phyloP scores from a whole-genome alignment of 2,797 vertebrate genomes.

The Heliangelus exortis region DNA sequence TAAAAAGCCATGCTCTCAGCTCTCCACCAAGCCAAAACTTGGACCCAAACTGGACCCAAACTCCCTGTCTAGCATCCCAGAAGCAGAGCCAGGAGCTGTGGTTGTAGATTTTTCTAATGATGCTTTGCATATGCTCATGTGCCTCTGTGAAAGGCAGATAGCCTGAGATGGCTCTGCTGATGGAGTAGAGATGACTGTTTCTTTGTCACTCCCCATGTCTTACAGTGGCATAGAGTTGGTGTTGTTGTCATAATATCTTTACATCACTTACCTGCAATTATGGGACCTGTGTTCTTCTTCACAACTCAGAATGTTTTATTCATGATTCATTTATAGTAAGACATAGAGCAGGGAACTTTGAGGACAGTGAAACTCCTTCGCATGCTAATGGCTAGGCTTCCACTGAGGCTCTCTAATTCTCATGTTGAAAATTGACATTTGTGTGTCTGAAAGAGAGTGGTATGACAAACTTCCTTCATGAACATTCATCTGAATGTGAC shows the following conservation, averaged over 20 bases:
- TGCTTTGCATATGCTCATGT: accelerated
- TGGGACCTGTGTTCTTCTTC: not conserved
- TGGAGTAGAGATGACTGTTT: not conserved
- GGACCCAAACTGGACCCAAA: not conserved
- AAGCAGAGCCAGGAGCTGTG: not conserved
- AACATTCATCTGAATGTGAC: not conserved
- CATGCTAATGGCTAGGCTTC: not conserved
- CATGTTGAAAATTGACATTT: not conserved
- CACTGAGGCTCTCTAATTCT: not conserved
- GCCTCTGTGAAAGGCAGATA: not conserved
- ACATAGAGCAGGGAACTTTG: not conserved
- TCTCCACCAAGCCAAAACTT: not conserved
- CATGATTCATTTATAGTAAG: not conserved
- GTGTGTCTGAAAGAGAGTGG: not conserved
- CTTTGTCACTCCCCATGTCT: not conserved
- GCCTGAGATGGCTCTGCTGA: not conserved
- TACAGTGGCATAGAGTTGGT: not conserved
- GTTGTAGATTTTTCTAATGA: not conserved
- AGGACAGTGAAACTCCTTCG: not conserved
- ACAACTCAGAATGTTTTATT: conserved; percentile 25
- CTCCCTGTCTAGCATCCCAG: not conserved
- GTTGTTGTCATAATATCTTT: not conserved
- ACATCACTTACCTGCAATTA: not conserved
- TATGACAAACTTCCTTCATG: not conserved
- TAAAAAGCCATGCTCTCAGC: not conserved